Conservation (phyloP, 2,888 invertebrate genomes). For the Melinopterus prodromus region DNA sequence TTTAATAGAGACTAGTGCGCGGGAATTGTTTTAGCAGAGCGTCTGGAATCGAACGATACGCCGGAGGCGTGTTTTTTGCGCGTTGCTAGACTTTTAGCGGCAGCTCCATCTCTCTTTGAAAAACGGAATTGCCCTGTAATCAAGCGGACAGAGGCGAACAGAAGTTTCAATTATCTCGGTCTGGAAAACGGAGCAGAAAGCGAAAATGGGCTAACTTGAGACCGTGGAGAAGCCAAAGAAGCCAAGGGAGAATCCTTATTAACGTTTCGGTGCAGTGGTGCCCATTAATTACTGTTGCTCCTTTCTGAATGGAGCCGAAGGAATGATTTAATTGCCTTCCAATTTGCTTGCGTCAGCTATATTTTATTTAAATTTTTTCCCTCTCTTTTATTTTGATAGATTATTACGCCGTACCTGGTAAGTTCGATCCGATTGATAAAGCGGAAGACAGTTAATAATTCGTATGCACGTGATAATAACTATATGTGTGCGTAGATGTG, state of each 20-base stretch:
- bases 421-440: too few relatives aligned
- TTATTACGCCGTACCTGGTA: too few relatives aligned
- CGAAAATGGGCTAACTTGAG: background rate
- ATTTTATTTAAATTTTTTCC: background rate
- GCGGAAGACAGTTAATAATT: too few relatives aligned
- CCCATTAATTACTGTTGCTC: background rate
- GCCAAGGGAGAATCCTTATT: background rate
- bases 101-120: slow-evolving; percentile 12
- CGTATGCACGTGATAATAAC: too few relatives aligned
- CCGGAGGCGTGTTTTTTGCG: background rate
- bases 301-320: background rate
- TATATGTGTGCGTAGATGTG: too few relatives aligned
- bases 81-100: background rate
- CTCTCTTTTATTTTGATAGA: background rate
- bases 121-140: slow-evolving; percentile 19
- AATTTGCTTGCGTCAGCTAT: background rate
- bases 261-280: background rate
- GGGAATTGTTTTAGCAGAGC: background rate
- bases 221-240: background rate
- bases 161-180: slow-evolving; percentile 28
- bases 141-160: slow-evolving; percentile 23
- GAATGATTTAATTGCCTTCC: background rate
- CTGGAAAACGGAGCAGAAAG: background rate
- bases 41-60: background rate
- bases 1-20: background rate